A percentile compares a stretch with the other conserved stretches of the same genome.
phyloP scores from a whole-genome alignment of 2,113 vertebrate species.

The Prolemur simus region DNA sequence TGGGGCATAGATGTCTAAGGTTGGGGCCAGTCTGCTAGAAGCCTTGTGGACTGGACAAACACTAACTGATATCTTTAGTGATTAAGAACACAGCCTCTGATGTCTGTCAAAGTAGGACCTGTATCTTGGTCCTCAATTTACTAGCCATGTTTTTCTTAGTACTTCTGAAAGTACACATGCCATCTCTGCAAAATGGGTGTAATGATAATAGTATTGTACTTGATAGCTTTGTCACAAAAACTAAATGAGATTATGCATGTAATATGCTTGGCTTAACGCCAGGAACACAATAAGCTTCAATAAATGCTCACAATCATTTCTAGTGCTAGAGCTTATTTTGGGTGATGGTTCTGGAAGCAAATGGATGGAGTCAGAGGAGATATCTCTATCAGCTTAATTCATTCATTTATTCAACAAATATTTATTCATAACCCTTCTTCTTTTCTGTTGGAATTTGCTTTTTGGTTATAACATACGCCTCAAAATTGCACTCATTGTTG shows the following conservation, averaged over 20 bases:
- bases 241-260: neutral
- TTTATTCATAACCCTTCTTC: neutral
- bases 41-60: neutral
- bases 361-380: neutral
- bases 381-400: neutral
- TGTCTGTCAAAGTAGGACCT: neutral
- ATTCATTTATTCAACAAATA: neutral
- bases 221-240: neutral
- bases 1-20: neutral
- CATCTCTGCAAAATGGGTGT: neutral
- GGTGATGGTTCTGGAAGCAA: neutral
- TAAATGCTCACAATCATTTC: neutral
- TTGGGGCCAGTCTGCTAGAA: neutral
- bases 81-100: neutral
- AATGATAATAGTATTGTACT: neutral
- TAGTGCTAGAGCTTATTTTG: neutral
- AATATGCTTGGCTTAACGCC: neutral
- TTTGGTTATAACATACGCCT: neutral
- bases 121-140: neutral
- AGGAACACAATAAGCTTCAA: neutral
- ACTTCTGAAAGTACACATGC: neutral
- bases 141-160: neutral
- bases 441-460: conserved; percentile 17
- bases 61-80: neutral
- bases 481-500: neutral